These are phyloP conservation scores for Cydia splendana DNA, from an alignment of 1,140 invertebrate species.

Conservation along the genomic window DNA sequence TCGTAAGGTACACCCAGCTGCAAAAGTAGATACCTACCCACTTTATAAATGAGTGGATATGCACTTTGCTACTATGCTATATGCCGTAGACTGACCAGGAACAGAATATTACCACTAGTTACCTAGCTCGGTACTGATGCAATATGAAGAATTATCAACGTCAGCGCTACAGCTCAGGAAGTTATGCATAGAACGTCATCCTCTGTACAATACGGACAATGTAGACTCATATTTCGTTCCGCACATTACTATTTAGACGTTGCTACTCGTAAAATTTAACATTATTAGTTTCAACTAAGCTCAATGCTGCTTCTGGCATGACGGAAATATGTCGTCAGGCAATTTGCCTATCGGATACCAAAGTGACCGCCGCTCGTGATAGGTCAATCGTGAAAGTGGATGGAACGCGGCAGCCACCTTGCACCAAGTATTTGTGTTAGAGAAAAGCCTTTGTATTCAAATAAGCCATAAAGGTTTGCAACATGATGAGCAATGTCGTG, in stretches of 20 bases:
- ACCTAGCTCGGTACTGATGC: background rate
- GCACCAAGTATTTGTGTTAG: constrained; percentile 9
- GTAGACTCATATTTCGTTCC: background rate
- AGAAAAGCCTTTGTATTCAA: constrained; percentile 30
- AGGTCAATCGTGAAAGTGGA: constrained; percentile 57
- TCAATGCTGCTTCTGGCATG: constrained; percentile 18
- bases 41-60: too few species aligned
- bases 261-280: background rate
- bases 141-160: background rate
- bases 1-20: too few species aligned
- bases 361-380: constrained; percentile 52
- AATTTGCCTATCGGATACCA: constrained; percentile 41
- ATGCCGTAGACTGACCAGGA: too few species aligned
- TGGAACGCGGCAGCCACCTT: constrained; percentile 30
- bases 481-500: constrained; percentile 6
- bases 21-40: too few species aligned
- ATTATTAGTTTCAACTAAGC: background rate
- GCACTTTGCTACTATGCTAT: too few species aligned
- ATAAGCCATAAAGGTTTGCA: constrained; percentile 9
- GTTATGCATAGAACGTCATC: background rate
- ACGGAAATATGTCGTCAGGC: constrained; percentile 37
- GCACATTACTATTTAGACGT: background rate
- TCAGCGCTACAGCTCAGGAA: background rate
- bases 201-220: constrained; percentile 1
- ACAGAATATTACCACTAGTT: too few species aligned